A percentile compares a stretch with the other conserved stretches of the same genome.
Evolutionary conservation across 2,797 vertebrate genomes (phyloP).

Genomic region (Pseudocheirus occidentalis): DNA sequence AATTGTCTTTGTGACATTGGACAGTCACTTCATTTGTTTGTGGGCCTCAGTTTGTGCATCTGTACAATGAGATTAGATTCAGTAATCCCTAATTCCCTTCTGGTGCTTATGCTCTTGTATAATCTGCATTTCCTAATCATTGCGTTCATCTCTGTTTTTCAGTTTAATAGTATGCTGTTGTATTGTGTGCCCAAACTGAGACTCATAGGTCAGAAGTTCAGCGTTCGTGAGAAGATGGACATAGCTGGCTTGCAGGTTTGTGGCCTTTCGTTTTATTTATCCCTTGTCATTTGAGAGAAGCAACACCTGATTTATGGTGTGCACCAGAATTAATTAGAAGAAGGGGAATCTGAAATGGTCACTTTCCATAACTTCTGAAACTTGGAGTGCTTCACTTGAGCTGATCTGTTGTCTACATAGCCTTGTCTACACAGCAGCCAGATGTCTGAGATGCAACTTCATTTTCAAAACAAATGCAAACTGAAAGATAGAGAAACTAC

Average conservation of each 20-base stretch:
- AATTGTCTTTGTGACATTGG: background rate
- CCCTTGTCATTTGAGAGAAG: background rate
- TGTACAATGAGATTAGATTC: background rate
- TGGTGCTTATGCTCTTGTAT: background rate
- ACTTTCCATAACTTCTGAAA: background rate
- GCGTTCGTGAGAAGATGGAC: constrained; percentile 96
- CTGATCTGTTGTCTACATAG: background rate
- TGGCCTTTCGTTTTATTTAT: background rate
- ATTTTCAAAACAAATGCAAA: background rate
- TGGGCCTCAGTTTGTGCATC: background rate
- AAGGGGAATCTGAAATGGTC: background rate
- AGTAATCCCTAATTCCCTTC: background rate
- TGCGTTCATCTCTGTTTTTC: constrained; percentile 59
- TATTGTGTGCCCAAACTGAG: constrained; percentile 97
- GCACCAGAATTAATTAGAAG: background rate
- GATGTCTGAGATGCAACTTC: background rate
- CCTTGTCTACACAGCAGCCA: background rate
- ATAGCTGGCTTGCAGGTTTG: constrained; percentile 96
- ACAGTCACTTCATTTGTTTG: background rate
- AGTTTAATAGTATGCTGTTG: constrained; percentile 99
- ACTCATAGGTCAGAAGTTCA: constrained; percentile 98
- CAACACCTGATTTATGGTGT: background rate
- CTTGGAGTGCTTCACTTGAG: background rate
- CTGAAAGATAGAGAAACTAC: background rate
- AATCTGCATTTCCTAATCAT: background rate